Percentiles rank a stretch among this genome's conserved stretches.
Conservation (phyloP, 2,888 invertebrate species). For the Athrips mouffetella region DNA sequence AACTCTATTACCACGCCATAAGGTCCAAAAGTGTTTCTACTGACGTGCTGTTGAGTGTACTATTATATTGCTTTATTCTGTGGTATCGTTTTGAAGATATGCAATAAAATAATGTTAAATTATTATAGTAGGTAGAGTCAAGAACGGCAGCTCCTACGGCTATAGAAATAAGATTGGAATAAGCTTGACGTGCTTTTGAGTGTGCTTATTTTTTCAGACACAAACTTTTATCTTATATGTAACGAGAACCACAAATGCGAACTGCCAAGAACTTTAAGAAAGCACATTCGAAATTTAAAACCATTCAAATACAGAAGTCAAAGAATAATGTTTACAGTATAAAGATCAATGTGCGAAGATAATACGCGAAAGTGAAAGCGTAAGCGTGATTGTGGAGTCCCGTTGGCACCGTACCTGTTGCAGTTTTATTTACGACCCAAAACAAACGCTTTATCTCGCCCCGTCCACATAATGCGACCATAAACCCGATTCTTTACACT, state of each 20-base stretch:
- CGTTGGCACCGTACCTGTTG: slow-evolving; percentile 75
- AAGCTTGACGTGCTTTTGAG: no score
- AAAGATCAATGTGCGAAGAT: slow-evolving; percentile 61
- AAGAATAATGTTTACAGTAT: slow-evolving; percentile 25
- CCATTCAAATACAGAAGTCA: slow-evolving; percentile 7
- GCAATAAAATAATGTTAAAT: no score
- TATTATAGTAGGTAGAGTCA: no score
- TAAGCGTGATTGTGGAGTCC: slow-evolving; percentile 69
- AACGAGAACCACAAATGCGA: not conserved
- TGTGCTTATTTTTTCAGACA: no score
- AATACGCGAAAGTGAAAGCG: slow-evolving; percentile 71
- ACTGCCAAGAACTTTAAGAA: not conserved
- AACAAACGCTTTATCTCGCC: slow-evolving; percentile 76
- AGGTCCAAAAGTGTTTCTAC: no score
- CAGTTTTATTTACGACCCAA: slow-evolving; percentile 77
- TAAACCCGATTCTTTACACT: slow-evolving; percentile 68
- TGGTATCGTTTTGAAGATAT: no score
- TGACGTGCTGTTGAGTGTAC: no score
- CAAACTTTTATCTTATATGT: no score
- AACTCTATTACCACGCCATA: no score
- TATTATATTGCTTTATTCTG: no score
- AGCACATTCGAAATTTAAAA: not conserved
- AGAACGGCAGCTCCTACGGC: no score
- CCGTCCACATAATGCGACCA: slow-evolving; percentile 71
- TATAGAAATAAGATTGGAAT: no score